Conservation (phyloP, 2,797 vertebrate species). For the Tragelaphus eurycerus region DNA sequence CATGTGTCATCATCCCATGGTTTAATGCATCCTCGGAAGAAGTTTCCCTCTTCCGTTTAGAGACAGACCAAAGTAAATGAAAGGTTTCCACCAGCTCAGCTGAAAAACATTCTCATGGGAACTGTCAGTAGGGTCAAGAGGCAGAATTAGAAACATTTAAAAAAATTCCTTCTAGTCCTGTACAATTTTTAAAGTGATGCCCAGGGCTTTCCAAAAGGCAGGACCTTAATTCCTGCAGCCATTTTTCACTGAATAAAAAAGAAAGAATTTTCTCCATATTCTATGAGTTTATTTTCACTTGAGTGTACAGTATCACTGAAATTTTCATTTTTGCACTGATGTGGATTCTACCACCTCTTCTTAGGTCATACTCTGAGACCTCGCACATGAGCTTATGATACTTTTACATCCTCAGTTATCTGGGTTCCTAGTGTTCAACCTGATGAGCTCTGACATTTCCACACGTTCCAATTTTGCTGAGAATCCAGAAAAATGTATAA, state of each 20-base stretch:
- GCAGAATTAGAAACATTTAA: background rate
- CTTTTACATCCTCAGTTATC: background rate
- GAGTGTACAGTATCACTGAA: background rate
- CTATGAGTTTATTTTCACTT: background rate
- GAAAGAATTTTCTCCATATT: background rate
- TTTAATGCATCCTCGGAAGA: background rate
- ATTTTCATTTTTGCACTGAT: background rate
- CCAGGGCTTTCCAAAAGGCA: background rate
- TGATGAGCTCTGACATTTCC: background rate
- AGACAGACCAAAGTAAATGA: slow-evolving; percentile 1
- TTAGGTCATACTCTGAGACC: background rate
- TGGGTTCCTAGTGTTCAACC: background rate
- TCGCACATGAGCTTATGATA: background rate
- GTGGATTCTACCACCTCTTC: background rate
- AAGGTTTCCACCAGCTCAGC: slow-evolving; percentile 57
- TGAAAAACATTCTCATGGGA: slow-evolving; percentile 1
- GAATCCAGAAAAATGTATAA: background rate
- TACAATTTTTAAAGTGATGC: background rate
- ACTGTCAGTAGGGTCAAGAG: background rate
- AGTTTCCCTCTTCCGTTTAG: background rate
- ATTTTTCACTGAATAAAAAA: background rate
- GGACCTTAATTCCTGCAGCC: background rate
- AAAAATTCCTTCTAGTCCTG: background rate
- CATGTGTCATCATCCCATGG: slow-evolving; percentile 17
- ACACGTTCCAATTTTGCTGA: background rate